Evolutionary conservation across 2,888 invertebrate species (phyloP).

Genomic region (Deroplatys truncata): DNA sequence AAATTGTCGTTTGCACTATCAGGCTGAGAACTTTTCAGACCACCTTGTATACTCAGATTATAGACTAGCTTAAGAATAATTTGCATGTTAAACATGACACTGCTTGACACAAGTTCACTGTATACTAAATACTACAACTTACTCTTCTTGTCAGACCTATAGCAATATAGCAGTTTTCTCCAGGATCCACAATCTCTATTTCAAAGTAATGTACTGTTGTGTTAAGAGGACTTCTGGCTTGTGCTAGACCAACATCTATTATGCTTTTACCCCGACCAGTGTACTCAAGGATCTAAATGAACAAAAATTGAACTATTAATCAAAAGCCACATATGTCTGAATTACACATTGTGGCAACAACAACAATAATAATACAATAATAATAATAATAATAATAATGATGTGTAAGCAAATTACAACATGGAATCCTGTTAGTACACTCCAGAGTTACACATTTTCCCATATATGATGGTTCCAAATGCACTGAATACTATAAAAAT

Average conservation of each 20-base stretch:
- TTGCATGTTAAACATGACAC: too few relatives aligned
- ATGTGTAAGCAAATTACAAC: too few relatives aligned
- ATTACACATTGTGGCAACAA: neutral
- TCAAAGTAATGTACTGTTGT: slow-evolving; percentile 53
- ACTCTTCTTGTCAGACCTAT: slow-evolving; percentile 51
- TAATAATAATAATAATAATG: too few relatives aligned
- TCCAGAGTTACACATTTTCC: too few relatives aligned
- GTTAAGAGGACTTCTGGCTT: slow-evolving; percentile 48
- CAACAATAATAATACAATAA: neutral
- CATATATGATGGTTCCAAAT: too few relatives aligned
- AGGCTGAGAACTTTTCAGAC: too few relatives aligned
- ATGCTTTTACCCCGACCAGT: slow-evolving; percentile 50
- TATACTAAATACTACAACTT: slow-evolving; percentile 25
- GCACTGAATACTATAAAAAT: too few relatives aligned
- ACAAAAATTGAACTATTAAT: neutral
- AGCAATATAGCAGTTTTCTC: slow-evolving; percentile 52
- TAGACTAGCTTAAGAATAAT: too few relatives aligned
- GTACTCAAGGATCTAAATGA: slow-evolving; percentile 47
- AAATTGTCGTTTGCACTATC: too few relatives aligned
- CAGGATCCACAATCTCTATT: slow-evolving; percentile 51
- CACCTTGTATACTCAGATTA: too few relatives aligned
- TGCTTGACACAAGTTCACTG: too few relatives aligned
- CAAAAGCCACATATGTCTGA: neutral
- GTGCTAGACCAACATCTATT: slow-evolving; percentile 51
- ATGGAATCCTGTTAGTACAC: too few relatives aligned